Base-by-base conservation (phyloP, 2,797 vertebrate species). In the Protonibea diacanthus region DNA sequence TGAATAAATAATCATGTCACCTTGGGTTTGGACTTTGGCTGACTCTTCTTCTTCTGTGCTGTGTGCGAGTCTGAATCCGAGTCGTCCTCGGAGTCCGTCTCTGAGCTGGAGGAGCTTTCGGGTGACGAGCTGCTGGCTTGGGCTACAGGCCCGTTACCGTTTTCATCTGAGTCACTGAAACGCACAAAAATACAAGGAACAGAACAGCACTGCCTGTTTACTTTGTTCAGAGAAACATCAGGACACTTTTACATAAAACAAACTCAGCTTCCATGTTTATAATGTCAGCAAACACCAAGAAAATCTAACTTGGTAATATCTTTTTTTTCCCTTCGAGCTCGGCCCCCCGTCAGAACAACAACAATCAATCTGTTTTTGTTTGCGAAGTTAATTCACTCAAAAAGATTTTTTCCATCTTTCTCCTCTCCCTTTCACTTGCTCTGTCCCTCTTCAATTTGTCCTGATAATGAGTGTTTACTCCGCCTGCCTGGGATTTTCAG, bases 401-500 rank as follows among this genome's bases (percentile, higher is more conserved):
- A 88, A 90, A 89, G 71, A 87, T 86, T 83, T 86, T 71, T 60
- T 77, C 85, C 88, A 77, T 90, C 83, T 86, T 85, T 81, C 85
- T 80, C 74, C 80, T 63, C 76, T 86, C 88, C 78, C 86, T 66
- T 87, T 70, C 86, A 77, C 87, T 89, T 49, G 83, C 86, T 82
- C 87, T 51, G 82, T 87, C 91, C 91, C 91, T 89, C 93, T 90
- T 93, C 94, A 95, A 93, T 95, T 96, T 94, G 95, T 94, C 95
- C 94, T 74, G 85, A 91, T 96, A 96, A 96, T 96, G 94, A 96
- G 90, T 97, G 96, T 97, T 97, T 97, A 97, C 94, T 95, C 95
- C 84, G 96, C 92, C 93, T 95, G 94, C 93, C 96, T 95, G 95
- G 95, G 95, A 95, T 95, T 91, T 96, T 97, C 95, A 95, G 94